These are phyloP conservation scores for Acanthisitta chloris DNA, from an alignment of 2,113 vertebrate species.

Conservation along the genomic window DNA sequence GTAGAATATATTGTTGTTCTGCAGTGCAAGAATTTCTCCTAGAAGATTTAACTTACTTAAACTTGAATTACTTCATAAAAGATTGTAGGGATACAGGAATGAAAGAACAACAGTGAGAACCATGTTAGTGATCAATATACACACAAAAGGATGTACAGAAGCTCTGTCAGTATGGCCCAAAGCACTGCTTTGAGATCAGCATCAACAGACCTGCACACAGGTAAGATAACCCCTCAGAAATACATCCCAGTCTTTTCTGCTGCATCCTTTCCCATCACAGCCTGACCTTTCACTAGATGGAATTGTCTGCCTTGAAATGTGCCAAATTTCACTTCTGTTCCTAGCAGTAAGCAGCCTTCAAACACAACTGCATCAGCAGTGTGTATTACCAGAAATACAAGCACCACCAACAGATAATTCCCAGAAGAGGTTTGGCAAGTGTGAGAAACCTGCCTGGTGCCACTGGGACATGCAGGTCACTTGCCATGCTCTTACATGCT, in stretches of 20 bases:
- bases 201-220: not conserved
- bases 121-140: not conserved
- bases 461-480: not conserved
- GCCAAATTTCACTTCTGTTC: not conserved
- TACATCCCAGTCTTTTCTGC: not conserved
- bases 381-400: not conserved
- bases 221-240: not conserved
- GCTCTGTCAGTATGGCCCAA: not conserved
- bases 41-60: not conserved
- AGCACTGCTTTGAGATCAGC: not conserved
- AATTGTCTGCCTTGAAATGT: not conserved
- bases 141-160: not conserved
- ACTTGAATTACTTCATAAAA: not conserved
- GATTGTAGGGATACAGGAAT: not conserved
- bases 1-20: not conserved
- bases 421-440: not conserved
- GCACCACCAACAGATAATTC: not conserved
- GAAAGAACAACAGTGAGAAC: not conserved
- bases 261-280: not conserved
- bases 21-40: not conserved
- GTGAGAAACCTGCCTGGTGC: not conserved
- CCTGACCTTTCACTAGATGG: not conserved
- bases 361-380: not conserved
- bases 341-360: not conserved
- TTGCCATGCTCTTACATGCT: not conserved